Base-by-base conservation (phyloP, 2,888 invertebrate genomes). In the Brachypterus glaber region DNA sequence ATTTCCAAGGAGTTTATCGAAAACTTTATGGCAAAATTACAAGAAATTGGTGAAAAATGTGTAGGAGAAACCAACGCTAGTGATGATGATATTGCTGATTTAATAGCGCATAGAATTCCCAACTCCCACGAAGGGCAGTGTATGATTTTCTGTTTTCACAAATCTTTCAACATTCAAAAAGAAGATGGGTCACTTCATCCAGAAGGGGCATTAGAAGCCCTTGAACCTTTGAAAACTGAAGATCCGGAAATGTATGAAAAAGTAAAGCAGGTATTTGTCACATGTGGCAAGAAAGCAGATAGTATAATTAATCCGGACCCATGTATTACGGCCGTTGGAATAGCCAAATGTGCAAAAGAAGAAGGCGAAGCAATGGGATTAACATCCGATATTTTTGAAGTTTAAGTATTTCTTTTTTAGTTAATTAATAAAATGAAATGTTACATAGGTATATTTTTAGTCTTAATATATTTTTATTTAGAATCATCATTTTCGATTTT, bases 61-160 rank as follows among this genome's bases (percentile, higher is more conserved):
- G 46, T 47, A 2, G 49, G 47, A 39, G 49, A 53, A 39, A 48
- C 50, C 9, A 45, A 50, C n/a, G 51, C 56, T 4, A 45, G 46
- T 14, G 35, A 41, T 24, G 52, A 49, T 9, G 53, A 53, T 40
- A 35, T 53, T 34, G 47, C 48, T 4, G 33, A 32, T 24, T 17
- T 53, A 2, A 15, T 51, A 15, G 31, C 44, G 5, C 47, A 48
- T 7, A 13, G 45, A 43, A 24, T 50, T 5, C 50, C 53, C 2
- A 30, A 35, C 9, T 41, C 44, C 1, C 47, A 52, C 15, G 49
- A 48, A 40, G 53, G 47, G 25, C 49, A 47, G 43, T 53, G 53
- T 29, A 45, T 52, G 45, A 40, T 53, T 8, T 51, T 43, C 31
- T 53, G 52, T 33, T 16, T 51, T n/a, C 38, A 50, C 12, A 50